Base-by-base conservation (phyloP, 2,113 vertebrate genomes). In the Eretmochelys imbricata region DNA sequence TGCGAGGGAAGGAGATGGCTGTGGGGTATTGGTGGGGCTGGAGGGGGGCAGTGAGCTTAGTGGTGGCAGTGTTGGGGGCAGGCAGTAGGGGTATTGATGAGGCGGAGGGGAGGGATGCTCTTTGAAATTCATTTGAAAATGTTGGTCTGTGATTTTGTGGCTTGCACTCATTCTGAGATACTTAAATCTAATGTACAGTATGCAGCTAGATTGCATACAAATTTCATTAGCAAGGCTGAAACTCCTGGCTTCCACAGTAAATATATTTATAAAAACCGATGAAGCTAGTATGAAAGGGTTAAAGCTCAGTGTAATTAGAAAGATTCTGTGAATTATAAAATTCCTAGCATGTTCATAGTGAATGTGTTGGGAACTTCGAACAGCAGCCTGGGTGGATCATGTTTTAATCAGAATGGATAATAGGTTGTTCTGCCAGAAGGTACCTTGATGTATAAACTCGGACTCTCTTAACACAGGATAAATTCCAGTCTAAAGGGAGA, bases 391-490 rank as follows among this genome's bases (percentile, higher is more conserved):
- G 10, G 4, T 50, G n/a, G 16, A 2, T 29, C 54, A 0, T 0
- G 3, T 5, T 72, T 48, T 49, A 72, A 84, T 78, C 31, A 78
- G 57, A 7, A 48, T 49, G 42, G 55, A 0, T 49, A 88, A 50
- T 48, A 80, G 84, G 22, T 3, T 51, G 88, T 80, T 50, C 53
- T 25, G 13, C 76, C 79, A 62, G 90, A 55, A 93, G 84, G 84
- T 12, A 10, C 76, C 89, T 96, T 85, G 53, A 72, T 88, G 88
- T 55, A 54, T 27, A 93, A 94, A 94, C 75, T 85, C 57, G 1
- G 0, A 42, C 81, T 46, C 35, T 6, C 51, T 42, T 22, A 8
- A 0, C 1, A 22, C 75, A 0, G 0, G 89, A 46, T 72, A 22
- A 81, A 86, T 75, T 24, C 35, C 50, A 75, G 80, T 75, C 69